phyloP scores from a whole-genome alignment of 2,113 vertebrate genomes.

The Anguilla japonica region DNA sequence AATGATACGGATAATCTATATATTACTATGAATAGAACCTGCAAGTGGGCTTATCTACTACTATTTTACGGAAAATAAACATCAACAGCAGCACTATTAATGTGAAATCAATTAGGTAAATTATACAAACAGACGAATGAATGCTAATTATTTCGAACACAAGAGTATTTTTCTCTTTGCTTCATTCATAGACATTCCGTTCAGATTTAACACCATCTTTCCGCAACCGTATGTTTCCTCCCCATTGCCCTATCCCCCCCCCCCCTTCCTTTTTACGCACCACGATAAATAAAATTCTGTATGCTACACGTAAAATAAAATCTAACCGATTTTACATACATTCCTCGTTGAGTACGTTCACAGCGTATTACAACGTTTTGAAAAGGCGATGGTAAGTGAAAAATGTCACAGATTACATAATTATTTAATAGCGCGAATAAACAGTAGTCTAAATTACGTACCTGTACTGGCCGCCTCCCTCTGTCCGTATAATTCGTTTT shows the following conservation, averaged over 20 bases:
- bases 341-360: not conserved
- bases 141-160: not conserved
- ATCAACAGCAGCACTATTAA: not conserved
- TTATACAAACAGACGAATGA: not conserved
- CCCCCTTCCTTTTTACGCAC: not conserved
- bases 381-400: not conserved
- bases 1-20: not conserved
- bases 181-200: not conserved
- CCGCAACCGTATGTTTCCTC: slow-evolving; percentile 3
- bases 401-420: slow-evolving; percentile 7
- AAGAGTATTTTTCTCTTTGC: not conserved
- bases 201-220: slow-evolving; percentile 8
- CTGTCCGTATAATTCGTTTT: not conserved
- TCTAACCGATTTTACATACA: not conserved
- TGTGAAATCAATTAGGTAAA: not conserved
- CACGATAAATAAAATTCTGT: not conserved
- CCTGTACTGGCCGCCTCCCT: slow-evolving; percentile 9
- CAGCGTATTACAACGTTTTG: not conserved
- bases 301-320: not conserved
- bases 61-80: not conserved
- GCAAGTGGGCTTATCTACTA: too few species aligned
- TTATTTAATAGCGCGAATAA: not conserved
- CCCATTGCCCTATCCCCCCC: not conserved
- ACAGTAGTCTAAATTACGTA: slow-evolving; percentile 1
- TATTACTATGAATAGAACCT: not conserved